Base-by-base conservation (phyloP, 2,113 vertebrate species). In the Daubentonia madagascariensis region DNA sequence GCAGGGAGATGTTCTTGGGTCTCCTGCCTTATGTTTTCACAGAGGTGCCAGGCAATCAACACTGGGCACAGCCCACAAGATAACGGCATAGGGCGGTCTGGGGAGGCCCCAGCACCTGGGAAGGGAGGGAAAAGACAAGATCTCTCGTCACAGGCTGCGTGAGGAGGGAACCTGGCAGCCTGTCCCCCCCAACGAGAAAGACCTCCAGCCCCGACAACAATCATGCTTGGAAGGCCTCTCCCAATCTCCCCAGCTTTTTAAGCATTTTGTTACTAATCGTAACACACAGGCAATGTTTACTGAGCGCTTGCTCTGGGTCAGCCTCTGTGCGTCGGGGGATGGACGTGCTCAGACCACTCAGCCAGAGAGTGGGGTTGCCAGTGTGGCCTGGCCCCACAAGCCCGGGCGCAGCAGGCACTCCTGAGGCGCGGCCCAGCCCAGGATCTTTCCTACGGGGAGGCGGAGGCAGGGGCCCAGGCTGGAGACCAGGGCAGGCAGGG, bases 101-200 rank as follows among this genome's bases (percentile, higher is more conserved):
- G n/a, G 37, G 25, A 30, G 43, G 28, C 63, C 20, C 30, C 18
- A 23, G 50, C 8, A 12, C 9, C n/a, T 28, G 43, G 17, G 40
- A 57, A 30, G 23, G n/a, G 32, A 43, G 22, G 45, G 73, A 61
- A 16, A 35, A 78, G 37, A 50, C 5, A 59, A 67, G 40, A 20
- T 2, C 40, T 20, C 11, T 65, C 20, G 2, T 18, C 23, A 10
- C 14, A 35, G n/a, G 43, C 43, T 20, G 9, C 0, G 5, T 4
- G 16, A 14, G 45, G 22, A 32, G 40, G 65, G 79, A 5, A 13
- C 85, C 72, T 8, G 72, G 86, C 37, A 10, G 17, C 40, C 43
- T 52, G 57, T 48, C 22, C 28, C 18, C 2, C 8, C 17, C 30
- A 9, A 7, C 11, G 6, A n/a, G 22, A 35, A 54, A 59, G 35